Percentiles rank a stretch among this genome's conserved stretches.
Conservation (phyloP, 2,113 vertebrate species). For the Echinops telfairi region DNA sequence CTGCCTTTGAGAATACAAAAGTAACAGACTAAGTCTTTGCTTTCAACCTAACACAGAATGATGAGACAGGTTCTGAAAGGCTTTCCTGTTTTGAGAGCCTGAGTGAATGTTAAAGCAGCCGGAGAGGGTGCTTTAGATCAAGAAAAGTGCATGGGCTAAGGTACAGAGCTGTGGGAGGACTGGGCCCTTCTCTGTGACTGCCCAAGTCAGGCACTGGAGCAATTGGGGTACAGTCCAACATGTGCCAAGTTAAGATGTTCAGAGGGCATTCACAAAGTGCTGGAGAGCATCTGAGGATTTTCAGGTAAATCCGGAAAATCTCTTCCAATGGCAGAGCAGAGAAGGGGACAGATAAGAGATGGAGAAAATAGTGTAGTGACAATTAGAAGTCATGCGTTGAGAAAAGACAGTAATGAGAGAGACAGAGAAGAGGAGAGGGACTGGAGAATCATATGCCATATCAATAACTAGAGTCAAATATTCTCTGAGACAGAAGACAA, state of each 20-base stretch:
- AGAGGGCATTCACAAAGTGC: background rate
- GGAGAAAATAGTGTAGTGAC: background rate
- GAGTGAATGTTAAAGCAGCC: background rate
- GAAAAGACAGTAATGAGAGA: background rate
- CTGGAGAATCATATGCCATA: background rate
- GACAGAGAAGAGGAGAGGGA: background rate
- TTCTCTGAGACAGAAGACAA: background rate
- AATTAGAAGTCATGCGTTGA: slow-evolving; percentile 5
- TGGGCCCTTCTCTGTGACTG: background rate
- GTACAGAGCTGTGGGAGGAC: background rate
- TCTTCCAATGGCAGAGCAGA: background rate
- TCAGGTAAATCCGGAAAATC: background rate
- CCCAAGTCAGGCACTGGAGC: background rate
- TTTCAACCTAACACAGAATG: slow-evolving; percentile 25
- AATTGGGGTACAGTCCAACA: background rate
- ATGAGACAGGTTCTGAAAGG: background rate
- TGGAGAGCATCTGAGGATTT: background rate
- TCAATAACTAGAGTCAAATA: background rate
- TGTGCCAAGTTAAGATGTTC: background rate
- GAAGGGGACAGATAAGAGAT: background rate
- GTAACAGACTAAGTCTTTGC: slow-evolving; percentile 5
- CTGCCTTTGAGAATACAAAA: background rate
- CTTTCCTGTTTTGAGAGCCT: background rate
- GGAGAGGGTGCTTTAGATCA: background rate
- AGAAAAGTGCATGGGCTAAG: background rate